Evolutionary conservation across 2,797 vertebrate genomes (phyloP), one percentile per base, ranked within the genome.

Genomic region (Manis pentadactyla): DNA sequence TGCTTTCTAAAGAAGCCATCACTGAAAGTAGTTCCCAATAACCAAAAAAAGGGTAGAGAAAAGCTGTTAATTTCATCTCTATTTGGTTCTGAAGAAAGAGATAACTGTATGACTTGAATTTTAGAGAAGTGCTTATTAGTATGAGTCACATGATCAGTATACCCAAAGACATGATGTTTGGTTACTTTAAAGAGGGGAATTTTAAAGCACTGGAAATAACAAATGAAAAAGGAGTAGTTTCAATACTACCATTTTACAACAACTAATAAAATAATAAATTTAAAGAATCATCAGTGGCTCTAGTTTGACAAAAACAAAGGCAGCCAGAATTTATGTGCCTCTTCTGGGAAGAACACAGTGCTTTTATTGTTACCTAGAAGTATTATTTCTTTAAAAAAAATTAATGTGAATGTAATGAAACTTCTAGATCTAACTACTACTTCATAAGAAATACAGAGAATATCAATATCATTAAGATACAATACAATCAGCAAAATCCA

Each of bases 1-100:
- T 89, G 19, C 64, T 77, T 83, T 92, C 31, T 73, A 57, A 87
- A 64, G 37, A 96, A n/a, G 31, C 74, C 51, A 68, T 77, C 78
- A 53, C 34, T 74, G 39, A 85, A 85, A 85, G 27, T 57, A 79
- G 11, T 94, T 93, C 34, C 31, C 17, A 87, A 3, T 75, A 82
- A 71, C 23, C 14, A 59, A 68, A 75, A 57, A 84, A n/a, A 7
- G 21, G n/a, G 51, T 11, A 7, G n/a, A 64, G 64, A 96, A 31
- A 21, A 82, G 59, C 18, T 53, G 37, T 39, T 86, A 42, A 23
- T 68, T 94, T 95, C 34, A 96, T 74, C 78, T 87, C 69, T 87
- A 0, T 63, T 87, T 86, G 21, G 29, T 63, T 94, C 46, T 75
- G 46, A 82, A 94, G 79, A 94, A 92, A 53, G 18, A 66, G 51